Evolutionary conservation across 2,888 invertebrate genomes (phyloP).

Genomic region (Antitype chi): DNA sequence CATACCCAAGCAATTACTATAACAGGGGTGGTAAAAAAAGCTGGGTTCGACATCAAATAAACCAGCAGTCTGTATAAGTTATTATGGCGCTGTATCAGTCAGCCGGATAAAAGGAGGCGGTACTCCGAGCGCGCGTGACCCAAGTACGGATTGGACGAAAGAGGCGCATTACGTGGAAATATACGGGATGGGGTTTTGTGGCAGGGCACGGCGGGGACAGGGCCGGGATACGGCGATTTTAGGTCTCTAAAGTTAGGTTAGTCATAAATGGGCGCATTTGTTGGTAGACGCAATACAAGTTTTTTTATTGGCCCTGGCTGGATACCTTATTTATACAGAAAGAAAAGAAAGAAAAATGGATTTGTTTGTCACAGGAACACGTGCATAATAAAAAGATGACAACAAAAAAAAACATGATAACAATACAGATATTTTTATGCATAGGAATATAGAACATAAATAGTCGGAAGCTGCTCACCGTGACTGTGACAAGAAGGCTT

Average conservation of each 20-base stretch:
- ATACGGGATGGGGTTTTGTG: slow-evolving; percentile 59
- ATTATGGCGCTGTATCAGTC: slow-evolving; percentile 69
- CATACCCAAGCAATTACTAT: slow-evolving; percentile 35
- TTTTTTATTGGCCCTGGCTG: too few relatives aligned
- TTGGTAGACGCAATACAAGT: not conserved
- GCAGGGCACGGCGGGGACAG: not conserved
- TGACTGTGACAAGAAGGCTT: too few relatives aligned
- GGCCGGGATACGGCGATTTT: not conserved
- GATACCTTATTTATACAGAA: too few relatives aligned
- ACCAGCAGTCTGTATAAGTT: slow-evolving; percentile 59
- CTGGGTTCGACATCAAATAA: slow-evolving; percentile 57
- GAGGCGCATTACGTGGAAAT: slow-evolving; percentile 73
- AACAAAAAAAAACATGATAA: too few relatives aligned
- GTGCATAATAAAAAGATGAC: too few relatives aligned
- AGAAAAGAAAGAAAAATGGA: too few relatives aligned
- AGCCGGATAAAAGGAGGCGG: slow-evolving; percentile 77
- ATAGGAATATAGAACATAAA: too few relatives aligned
- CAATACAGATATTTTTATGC: too few relatives aligned
- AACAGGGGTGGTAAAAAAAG: slow-evolving; percentile 45
- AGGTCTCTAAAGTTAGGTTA: too few relatives aligned
- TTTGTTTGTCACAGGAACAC: too few relatives aligned
- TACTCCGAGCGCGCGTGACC: slow-evolving; percentile 81
- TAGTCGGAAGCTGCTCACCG: too few relatives aligned
- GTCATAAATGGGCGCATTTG: not conserved
- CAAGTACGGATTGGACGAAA: slow-evolving; percentile 74